Evolutionary conservation across 2,113 vertebrate genomes (phyloP).

Genomic region (Sturnira hondurensis): DNA sequence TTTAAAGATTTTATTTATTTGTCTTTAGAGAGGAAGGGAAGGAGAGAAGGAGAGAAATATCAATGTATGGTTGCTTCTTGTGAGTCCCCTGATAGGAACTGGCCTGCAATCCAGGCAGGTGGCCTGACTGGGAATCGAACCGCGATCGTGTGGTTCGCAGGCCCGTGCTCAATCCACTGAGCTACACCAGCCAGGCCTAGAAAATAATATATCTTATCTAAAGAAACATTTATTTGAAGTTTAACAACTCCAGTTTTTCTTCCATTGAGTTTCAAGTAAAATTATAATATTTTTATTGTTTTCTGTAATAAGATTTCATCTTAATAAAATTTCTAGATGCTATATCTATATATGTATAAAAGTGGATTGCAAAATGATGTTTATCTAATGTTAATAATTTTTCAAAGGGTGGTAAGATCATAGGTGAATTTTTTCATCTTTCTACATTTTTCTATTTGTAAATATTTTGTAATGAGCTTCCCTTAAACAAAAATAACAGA

Average conservation of each 20-base stretch:
- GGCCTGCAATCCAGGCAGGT: too few species aligned
- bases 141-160: too few species aligned
- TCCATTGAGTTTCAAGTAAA: constrained; percentile 34
- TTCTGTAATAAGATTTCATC: neutral
- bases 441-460: neutral
- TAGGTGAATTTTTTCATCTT: neutral
- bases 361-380: neutral
- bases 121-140: too few species aligned
- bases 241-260: neutral
- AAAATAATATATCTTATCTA: neutral
- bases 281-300: neutral
- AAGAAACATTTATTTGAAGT: constrained; percentile 2
- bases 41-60: too few species aligned
- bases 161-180: too few species aligned
- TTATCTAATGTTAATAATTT: neutral
- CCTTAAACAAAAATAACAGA: neutral
- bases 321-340: constrained; percentile 25
- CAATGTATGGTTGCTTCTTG: too few species aligned
- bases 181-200: too few species aligned
- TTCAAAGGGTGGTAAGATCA: neutral
- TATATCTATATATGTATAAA: neutral
- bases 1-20: too few species aligned
- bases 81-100: too few species aligned
- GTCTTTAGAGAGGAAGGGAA: too few species aligned
- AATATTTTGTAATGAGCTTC: neutral